Percentiles rank a stretch among this genome's conserved stretches.
Evolutionary conservation across 2,888 invertebrate species (phyloP).

Genomic region (Aplocera efformata): DNA sequence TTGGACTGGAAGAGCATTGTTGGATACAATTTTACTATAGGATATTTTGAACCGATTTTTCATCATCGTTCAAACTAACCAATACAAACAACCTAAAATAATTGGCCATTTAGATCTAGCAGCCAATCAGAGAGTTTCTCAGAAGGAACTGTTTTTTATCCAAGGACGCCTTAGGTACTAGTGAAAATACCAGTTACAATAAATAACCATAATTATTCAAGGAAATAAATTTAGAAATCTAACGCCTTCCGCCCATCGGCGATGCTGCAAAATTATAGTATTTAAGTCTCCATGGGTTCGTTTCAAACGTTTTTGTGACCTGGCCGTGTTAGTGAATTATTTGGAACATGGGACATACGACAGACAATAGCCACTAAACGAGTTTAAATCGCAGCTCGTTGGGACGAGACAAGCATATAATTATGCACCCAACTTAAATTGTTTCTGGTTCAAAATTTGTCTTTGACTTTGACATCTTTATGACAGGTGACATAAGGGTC

Average conservation of each 20-base stretch:
- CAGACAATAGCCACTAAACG: conserved; percentile 64
- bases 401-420: conserved; percentile 67
- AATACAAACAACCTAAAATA: too few species aligned
- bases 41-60: too few species aligned
- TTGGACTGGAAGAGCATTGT: too few species aligned
- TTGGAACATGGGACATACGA: conserved; percentile 40
- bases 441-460: conserved; percentile 11
- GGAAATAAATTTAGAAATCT: conserved; percentile 22
- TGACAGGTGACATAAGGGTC: conserved; percentile 15
- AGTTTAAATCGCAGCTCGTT: conserved; percentile 65
- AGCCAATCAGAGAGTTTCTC: conserved; percentile 12
- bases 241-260: conserved; percentile 23
- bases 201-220: conserved; percentile 20
- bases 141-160: conserved; percentile 8
- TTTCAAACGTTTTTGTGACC: conserved; percentile 7
- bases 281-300: conserved; percentile 15
- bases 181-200: conserved; percentile 20
- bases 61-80: too few species aligned
- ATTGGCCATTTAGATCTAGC: conserved; percentile 1
- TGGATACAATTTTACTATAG: too few species aligned
- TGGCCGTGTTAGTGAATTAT: conserved; percentile 29
- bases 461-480: conserved; percentile 23
- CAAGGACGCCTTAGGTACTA: conserved; percentile 2
- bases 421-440: conserved; percentile 41
- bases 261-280: conserved; percentile 24